Evolutionary conservation across 2,888 invertebrate species (phyloP), one percentile per base, ranked within the genome.

Genomic region (Theodoxus fluviatilis): DNA sequence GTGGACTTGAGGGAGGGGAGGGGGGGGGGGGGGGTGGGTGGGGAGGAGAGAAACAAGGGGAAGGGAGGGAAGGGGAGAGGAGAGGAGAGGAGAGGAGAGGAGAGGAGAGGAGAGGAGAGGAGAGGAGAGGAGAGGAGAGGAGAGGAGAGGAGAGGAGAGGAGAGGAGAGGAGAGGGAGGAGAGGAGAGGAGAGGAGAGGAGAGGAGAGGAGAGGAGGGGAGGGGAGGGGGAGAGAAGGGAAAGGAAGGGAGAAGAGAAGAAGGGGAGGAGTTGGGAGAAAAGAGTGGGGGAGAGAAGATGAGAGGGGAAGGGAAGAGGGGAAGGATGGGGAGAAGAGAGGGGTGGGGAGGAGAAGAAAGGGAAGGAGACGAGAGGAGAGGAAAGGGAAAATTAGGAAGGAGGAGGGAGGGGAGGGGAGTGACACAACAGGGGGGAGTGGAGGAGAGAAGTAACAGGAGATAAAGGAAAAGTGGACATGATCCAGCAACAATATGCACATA

Each of bases 141-240:
- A 52, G 43, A 15, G 22, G 40, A 40, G 38, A 43, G 68, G 37
- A 38, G 15, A 38, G 57, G 40, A 2, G 31, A 40, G 67, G 57
- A 43, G 40, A 66, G 38, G 59, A 67, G 55, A 15, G 40, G 66
- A 55, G 38, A 37, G 69, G 65, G 28, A 52, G 65, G 52, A 31
- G 28, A 68, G 68, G 71, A 68, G 68, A 68, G 68, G 59, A 63
- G 57, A 59, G 59, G 67, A 38, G 70, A 67, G 59, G 57, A 57
- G 43, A 64, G 63, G 61, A 71, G 67, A 61, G 68, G 68, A 49
- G 65, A 61, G 71, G 63, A 70, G 67, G 43, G 68, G 49, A 47
- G 61, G 68, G 64, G 68, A 71, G 68, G 65, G 63, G 69, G 68
- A 69, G 71, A 71, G 64, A 69, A 70, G 37, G 59, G 67, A 70